Percentiles rank a stretch among this genome's conserved stretches.
phyloP scores from a whole-genome alignment of 2,797 vertebrate genomes.

The Poecilia picta region DNA sequence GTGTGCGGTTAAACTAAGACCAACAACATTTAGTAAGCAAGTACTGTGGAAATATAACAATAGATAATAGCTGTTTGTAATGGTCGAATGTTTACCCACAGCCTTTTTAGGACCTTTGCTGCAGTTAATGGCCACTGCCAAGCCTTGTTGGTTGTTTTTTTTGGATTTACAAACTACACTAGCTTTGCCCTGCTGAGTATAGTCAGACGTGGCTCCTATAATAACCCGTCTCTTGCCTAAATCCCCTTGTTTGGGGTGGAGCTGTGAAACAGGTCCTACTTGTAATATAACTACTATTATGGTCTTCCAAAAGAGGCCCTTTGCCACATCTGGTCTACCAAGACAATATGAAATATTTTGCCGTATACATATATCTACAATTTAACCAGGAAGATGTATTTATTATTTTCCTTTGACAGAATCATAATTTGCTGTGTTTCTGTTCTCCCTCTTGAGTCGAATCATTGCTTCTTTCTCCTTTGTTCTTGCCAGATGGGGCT shows the following conservation, averaged over 20 bases:
- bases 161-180: slow-evolving; percentile 23
- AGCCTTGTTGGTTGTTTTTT: neutral
- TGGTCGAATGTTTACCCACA: slow-evolving; percentile 2
- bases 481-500: slow-evolving; percentile 91
- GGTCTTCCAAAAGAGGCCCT: slow-evolving; percentile 68
- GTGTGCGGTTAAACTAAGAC: neutral
- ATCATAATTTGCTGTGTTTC: slow-evolving; percentile 20
- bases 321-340: slow-evolving; percentile 53
- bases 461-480: slow-evolving; percentile 16
- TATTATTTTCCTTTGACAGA: neutral
- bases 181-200: slow-evolving; percentile 48
- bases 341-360: slow-evolving; percentile 18
- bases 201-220: slow-evolving; percentile 72
- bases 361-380: slow-evolving; percentile 17
- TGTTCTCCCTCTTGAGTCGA: slow-evolving; percentile 15
- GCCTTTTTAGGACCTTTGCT: neutral
- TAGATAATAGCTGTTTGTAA: neutral
- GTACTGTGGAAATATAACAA: neutral
- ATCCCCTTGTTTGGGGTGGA: slow-evolving; percentile 79
- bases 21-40: neutral
- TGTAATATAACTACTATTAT: slow-evolving; percentile 72
- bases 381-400: slow-evolving; percentile 4
- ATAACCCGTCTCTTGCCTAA: slow-evolving; percentile 75
- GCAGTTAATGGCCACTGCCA: neutral
- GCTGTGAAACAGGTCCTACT: slow-evolving; percentile 77